These are phyloP conservation scores for Leistus spinibarbis DNA, from an alignment of 2,888 invertebrate species.

Conservation along the genomic window DNA sequence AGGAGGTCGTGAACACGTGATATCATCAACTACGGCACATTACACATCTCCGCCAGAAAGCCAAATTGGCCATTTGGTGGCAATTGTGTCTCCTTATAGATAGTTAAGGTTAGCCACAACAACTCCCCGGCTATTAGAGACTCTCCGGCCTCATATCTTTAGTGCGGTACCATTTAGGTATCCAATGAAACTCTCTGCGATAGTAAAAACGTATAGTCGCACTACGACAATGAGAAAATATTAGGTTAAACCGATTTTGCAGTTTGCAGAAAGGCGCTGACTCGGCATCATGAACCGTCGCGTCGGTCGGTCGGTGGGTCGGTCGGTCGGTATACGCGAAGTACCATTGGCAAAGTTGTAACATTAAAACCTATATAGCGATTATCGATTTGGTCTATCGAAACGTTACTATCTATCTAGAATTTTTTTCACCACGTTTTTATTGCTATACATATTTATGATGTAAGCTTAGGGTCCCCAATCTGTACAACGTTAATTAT, in stretches of 20 bases:
- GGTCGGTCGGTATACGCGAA: too few relatives aligned
- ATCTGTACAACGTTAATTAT: neutral
- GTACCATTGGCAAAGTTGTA: conserved; percentile 3
- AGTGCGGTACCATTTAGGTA: conserved; percentile 3
- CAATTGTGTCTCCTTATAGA: conserved; percentile 29
- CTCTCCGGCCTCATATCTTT: conserved; percentile 17
- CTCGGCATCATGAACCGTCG: neutral
- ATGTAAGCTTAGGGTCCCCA: neutral
- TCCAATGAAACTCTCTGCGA: neutral
- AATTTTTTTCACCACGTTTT: neutral
- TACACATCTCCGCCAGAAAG: conserved; percentile 20
- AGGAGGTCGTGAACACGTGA: neutral
- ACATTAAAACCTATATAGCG: conserved; percentile 14
- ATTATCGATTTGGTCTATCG: conserved; percentile 4
- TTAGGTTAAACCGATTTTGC: conserved; percentile 27
- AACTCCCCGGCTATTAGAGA: conserved; percentile 10
- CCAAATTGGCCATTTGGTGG: conserved; percentile 35
- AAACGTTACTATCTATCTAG: neutral
- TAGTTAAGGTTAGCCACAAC: conserved; percentile 21
- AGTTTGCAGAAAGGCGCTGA: conserved; percentile 17
- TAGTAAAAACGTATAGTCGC: conserved; percentile 25
- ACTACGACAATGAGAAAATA: conserved; percentile 25
- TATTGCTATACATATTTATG: neutral
- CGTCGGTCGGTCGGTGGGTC: too few relatives aligned
- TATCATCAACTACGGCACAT: conserved; percentile 18